phyloP scores from a whole-genome alignment of 2,113 vertebrate genomes.

The Phasianus colchicus region DNA sequence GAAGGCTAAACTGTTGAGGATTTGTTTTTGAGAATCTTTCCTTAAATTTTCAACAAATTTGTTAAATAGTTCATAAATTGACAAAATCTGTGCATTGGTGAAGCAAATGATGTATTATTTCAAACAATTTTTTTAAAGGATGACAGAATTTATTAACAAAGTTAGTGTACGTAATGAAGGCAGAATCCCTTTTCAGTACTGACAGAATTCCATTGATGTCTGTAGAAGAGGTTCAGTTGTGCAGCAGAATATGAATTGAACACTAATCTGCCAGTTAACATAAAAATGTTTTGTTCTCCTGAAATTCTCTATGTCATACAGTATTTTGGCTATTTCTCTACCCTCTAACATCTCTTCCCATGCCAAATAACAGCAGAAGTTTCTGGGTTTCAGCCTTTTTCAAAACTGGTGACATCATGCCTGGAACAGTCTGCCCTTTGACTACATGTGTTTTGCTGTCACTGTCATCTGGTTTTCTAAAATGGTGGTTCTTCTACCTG shows the following conservation, averaged over 20 bases:
- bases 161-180: neutral
- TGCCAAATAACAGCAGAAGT: neutral
- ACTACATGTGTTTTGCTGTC: neutral
- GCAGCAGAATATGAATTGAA: neutral
- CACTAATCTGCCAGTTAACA: neutral
- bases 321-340: neutral
- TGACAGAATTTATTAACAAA: neutral
- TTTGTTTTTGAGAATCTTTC: neutral
- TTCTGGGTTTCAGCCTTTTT: neutral
- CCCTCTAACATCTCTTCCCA: neutral
- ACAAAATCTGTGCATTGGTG: neutral
- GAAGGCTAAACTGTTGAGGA: neutral
- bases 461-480: neutral
- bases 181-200: neutral
- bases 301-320: neutral
- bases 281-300: neutral
- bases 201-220: neutral
- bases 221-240: neutral
- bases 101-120: neutral
- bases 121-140: neutral
- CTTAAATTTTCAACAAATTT: neutral
- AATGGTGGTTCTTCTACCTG: neutral
- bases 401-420: neutral
- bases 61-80: neutral
- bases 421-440: neutral